phyloP scores from a whole-genome alignment of 2,888 invertebrate species.

The Tenthredo scrophulariae region DNA sequence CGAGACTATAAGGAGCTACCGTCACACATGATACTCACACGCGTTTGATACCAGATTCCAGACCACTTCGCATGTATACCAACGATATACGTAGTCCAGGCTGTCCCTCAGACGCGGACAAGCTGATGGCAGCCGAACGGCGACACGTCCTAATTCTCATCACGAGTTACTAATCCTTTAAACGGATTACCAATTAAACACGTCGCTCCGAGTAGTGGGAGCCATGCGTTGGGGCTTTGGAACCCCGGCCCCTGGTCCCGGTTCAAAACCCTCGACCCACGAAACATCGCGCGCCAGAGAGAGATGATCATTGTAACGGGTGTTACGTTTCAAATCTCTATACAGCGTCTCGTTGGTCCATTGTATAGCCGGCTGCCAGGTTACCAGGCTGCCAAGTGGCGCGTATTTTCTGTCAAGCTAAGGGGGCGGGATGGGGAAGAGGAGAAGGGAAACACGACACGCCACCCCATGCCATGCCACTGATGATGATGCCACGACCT shows the following conservation, averaged over 20 bases:
- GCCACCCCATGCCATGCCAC: constrained; percentile 57
- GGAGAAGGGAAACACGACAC: constrained; percentile 60
- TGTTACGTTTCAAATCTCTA: constrained; percentile 71
- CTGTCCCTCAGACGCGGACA: constrained; percentile 64
- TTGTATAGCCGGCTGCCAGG: constrained; percentile 59
- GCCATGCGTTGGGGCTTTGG: constrained; percentile 50
- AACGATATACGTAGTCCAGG: not conserved
- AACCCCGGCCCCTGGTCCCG: not conserved
- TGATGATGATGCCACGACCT: constrained; percentile 33
- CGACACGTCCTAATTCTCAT: constrained; percentile 75
- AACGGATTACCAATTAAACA: constrained; percentile 78
- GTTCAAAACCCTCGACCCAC: constrained; percentile 55
- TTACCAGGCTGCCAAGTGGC: constrained; percentile 66
- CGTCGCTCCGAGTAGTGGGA: constrained; percentile 64
- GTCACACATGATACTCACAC: constrained; percentile 7
- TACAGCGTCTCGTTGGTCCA: constrained; percentile 61
- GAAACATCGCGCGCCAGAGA: constrained; percentile 50
- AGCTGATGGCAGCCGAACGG: constrained; percentile 70
- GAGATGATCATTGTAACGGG: constrained; percentile 62
- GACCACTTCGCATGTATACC: not conserved
- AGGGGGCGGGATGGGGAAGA: constrained; percentile 19
- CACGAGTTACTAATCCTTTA: constrained; percentile 77
- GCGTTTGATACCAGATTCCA: constrained; percentile 29
- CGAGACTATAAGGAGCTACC: not conserved
- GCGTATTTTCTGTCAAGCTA: constrained; percentile 65